A percentile compares a stretch with the other conserved stretches of the same genome.
These are phyloP conservation scores for Diplolepis rosae DNA, from an alignment of 2,888 invertebrate species.

Conservation along the genomic window DNA sequence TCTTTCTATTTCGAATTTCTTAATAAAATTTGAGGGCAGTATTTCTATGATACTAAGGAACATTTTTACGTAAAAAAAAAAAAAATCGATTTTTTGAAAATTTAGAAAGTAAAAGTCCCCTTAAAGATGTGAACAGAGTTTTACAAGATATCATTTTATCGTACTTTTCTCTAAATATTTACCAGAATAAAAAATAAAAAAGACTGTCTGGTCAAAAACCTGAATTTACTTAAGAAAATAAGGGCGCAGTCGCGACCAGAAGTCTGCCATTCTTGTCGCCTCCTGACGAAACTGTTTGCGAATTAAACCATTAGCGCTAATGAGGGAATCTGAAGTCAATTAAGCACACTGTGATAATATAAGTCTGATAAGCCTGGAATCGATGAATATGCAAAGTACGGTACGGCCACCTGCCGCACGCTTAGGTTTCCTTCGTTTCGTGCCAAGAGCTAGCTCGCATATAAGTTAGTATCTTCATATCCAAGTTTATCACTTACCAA, in stretches of 20 bases:
- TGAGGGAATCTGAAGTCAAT: conserved; percentile 69
- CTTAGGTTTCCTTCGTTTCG: conserved; percentile 12
- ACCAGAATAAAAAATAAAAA: background rate
- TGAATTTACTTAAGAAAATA: conserved; percentile 17
- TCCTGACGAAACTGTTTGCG: conserved; percentile 32
- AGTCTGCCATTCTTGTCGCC: background rate
- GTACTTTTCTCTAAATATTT: too few species aligned
- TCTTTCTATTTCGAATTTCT: too few species aligned
- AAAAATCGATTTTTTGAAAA: too few species aligned
- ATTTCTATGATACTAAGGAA: too few species aligned
- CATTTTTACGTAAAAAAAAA: too few species aligned
- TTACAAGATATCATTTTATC: too few species aligned
- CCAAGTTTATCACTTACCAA: background rate
- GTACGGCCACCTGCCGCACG: conserved; percentile 62
- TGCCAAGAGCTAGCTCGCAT: conserved; percentile 16
- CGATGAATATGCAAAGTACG: conserved; percentile 69
- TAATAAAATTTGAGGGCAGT: too few species aligned
- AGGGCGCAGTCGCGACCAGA: background rate
- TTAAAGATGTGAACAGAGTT: too few species aligned
- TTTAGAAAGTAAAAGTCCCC: too few species aligned
- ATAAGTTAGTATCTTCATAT: background rate
- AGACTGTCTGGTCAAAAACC: conserved; percentile 1
- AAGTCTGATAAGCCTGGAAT: conserved; percentile 61
- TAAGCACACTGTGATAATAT: conserved; percentile 66
- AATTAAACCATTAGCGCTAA: conserved; percentile 69